Base-by-base conservation (phyloP, 2,113 vertebrate species). In the Caracal caracal region DNA sequence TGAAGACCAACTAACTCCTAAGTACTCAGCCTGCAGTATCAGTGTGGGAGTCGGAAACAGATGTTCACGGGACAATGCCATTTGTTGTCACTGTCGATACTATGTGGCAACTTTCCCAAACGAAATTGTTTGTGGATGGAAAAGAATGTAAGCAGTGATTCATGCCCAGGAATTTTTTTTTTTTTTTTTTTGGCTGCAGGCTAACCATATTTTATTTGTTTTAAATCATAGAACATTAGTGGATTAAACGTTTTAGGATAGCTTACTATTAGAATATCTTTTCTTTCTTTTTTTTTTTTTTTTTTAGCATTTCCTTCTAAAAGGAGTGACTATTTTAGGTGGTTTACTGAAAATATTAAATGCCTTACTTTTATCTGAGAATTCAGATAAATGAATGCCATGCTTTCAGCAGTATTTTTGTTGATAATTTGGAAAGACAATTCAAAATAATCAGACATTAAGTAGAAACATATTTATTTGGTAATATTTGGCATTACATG, bases 41-140 rank as follows among this genome's bases (percentile, higher is more conserved):
- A 98, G 98, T 97, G 98, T 98, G 98, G 98, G 99, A 98, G 98
- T 98, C 98, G 99, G 99, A 99, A 99, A 99, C 99, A 99, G 99
- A 99, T 99, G 99, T 99, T 98, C 98, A 79, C 51, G 0, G 87
- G 97, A 99, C 99, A 99, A 98, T 98, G 97, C 98, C 97, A 98
- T 98, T 98, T 98, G 98, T 98, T 99, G 98, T 99, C 99, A 98
- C 98, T 97, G 98, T 98, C 98, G 88, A 98, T 98, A 97, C 97
- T 98, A 96, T 70, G 96, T 99, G 98, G 98, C 98, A 98, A 96
- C 98, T 97, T 98, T 99, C 99, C 99, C 98, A 98, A 98, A 98
- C 97, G 96, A 99, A 98, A 98, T 98, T 98, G 98, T 98, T 98
- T 98, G 98, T 98, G 98, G 98, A 93, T 98, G 96, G 97, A 97